Base-by-base conservation (phyloP, 2,797 vertebrate species). In the Valencia hispanica region DNA sequence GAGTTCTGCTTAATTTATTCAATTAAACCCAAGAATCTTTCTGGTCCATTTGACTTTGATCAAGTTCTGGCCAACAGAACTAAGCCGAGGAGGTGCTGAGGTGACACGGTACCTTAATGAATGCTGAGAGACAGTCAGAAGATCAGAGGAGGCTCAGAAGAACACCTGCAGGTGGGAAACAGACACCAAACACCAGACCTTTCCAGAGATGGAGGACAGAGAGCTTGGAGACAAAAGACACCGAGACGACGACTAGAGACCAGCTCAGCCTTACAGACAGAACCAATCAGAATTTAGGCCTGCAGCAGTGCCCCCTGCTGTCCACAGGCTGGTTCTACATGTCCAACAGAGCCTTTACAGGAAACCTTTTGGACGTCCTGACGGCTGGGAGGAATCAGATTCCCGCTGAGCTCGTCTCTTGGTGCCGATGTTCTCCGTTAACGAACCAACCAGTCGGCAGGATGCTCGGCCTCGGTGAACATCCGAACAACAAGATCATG, bases 131-230 rank as follows among this genome's bases (percentile, higher is more conserved):
- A 87, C 81, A 88, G 51, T 86, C 90, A 93, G 94, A 86, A 92
- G 93, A 93, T 89, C 92, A 90, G 47, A 84, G 91, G 89, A 89
- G 89, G 84, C 70, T 96, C 95, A 96, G 95, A 95, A 96, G 94
- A 95, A 95, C 66, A 96, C 96, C 95, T 96, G 95, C 91, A 93
- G 93, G 84, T 82, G 89, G 90, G 89, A 93, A 87, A 92, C 15
- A 94, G 81, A 96, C 86, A 94, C 90, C 90, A 94, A 75, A 95
- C 86, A 94, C 87, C 93, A 93, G 87, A 94, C 88, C 91, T 81
- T 72, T 87, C 83, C 91, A 91, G 77, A 87, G 87, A 80, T 84
- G 86, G 90, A 80, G 72, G 72, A 87, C 53, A 86, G 70, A 87
- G 85, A 84, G 39, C 80, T 78, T 74, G 48, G 73, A 80, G 74